Evolutionary conservation across 2,113 vertebrate species (phyloP).

Genomic region (Petaurus breviceps): DNA sequence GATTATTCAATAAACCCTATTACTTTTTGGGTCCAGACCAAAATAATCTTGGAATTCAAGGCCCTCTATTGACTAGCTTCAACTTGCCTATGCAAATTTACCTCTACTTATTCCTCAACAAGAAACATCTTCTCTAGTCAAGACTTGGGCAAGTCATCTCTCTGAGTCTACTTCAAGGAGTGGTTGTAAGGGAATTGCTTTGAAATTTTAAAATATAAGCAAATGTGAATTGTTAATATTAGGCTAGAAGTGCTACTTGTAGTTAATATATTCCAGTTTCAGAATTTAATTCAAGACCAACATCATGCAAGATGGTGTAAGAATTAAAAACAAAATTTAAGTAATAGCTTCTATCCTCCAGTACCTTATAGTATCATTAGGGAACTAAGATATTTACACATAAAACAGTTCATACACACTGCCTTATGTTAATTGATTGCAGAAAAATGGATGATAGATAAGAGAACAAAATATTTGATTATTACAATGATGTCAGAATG

Average conservation of each 20-base stretch:
- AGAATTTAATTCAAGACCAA: neutral
- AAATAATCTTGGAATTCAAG: neutral
- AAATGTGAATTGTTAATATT: neutral
- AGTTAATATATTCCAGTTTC: neutral
- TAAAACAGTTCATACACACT: neutral
- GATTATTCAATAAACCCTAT: neutral
- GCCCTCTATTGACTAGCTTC: neutral
- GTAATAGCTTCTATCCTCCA: neutral
- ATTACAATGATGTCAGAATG: neutral
- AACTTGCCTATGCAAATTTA: neutral
- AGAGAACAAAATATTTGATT: neutral
- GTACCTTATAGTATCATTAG: neutral
- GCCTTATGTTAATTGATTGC: no score
- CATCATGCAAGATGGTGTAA: neutral
- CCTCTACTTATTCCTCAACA: neutral
- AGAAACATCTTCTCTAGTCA: conserved; percentile 10
- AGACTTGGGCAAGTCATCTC: neutral
- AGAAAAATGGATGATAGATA: neutral
- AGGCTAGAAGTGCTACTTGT: neutral
- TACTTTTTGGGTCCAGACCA: neutral
- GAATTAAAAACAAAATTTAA: neutral
- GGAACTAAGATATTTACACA: neutral
- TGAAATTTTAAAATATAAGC: neutral
- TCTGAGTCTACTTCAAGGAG: neutral
- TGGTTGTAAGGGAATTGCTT: neutral